Evolutionary conservation across 1,140 invertebrate species (phyloP), one percentile per base, ranked within the genome.

Genomic region (Metaphire vulgaris): DNA sequence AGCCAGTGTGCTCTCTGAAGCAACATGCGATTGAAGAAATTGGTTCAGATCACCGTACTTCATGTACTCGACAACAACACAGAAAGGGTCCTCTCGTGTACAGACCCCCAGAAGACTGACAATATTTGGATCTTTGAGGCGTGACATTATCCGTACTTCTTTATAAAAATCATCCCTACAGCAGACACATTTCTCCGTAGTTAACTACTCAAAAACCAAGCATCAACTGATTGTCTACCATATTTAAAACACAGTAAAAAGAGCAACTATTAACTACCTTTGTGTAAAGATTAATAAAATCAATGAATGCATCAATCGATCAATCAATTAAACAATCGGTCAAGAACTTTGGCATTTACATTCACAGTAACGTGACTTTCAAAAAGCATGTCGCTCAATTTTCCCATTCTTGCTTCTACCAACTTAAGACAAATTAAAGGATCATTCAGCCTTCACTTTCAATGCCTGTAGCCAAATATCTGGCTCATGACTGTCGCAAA

Each of bases 41-140:
- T 95, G 92, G 85, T 92, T 92, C 15, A 96, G 89, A 87, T 96
- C 94, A 6, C 94, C 94, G 79, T 93, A 90, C 81, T 94, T 93
- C 81, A 94, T 88, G 86, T 96, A 96, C 85, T 97, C 95, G 81
- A 96, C 90, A 1, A 96, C 90, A 78, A 96, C 93, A 81, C 92
- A 94, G 26, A 92, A 87, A 0, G 93, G 93, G 79, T 93, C 92
- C 74, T 93, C 92, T 65, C 89, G 86, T 69, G 91, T 92, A 83
- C 93, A 95, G 69, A 93, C 91, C 1, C 93, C 95, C 56, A 97
- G 84, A 12, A 97, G 93, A 30, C 92, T 89, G 2, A 93, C 92
- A 74, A 97, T 91, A 85, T 96, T 93, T 0, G 90, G 90, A 83
- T 96, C 93, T 77, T 93, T 91, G 31, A 97, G 86, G 2, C 92